Evolutionary conservation across 2,797 vertebrate species (phyloP).

Genomic region (Semaprochilodus insignis): DNA sequence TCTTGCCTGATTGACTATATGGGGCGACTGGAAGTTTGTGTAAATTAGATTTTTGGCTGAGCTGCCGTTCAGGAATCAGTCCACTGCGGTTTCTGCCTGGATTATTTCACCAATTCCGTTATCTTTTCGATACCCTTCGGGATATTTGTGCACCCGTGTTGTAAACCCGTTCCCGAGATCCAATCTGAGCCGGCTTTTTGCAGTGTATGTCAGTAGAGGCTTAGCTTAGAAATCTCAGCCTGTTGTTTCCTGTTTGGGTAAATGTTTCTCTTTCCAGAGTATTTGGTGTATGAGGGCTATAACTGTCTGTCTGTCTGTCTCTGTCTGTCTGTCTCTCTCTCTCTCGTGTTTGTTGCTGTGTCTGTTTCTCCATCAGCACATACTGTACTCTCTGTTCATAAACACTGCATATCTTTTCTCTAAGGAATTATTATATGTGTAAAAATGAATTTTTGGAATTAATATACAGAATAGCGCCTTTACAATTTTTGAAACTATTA

Average conservation of each 20-base stretch:
- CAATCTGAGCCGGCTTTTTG: neutral
- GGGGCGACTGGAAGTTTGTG: neutral
- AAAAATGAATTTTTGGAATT: constrained; percentile 63
- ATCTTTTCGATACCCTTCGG: neutral
- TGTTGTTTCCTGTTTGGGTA: constrained; percentile 35
- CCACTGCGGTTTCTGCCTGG: too few species aligned
- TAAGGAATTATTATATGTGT: constrained; percentile 62
- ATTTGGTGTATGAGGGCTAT: constrained; percentile 73
- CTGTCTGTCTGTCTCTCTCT: constrained; percentile 53
- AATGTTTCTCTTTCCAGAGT: constrained; percentile 36
- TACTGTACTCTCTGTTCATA: constrained; percentile 26
- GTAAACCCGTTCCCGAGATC: neutral
- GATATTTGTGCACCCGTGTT: neutral
- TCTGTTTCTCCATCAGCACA: constrained; percentile 52
- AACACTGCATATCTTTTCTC: constrained; percentile 73
- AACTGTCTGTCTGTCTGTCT: constrained; percentile 56
- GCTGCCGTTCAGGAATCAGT: too few species aligned
- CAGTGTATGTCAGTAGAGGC: neutral
- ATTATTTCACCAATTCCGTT: neutral
- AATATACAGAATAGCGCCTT: constrained; percentile 71
- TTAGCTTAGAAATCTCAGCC: constrained; percentile 25
- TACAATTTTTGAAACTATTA: constrained; percentile 76
- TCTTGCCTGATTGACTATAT: too few species aligned
- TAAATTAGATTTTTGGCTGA: too few species aligned
- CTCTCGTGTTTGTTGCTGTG: constrained; percentile 46